A percentile compares a stretch with the other conserved stretches of the same genome.
Conservation (phyloP, 30 jellyfish, hydroid and myxozoan genomes). For the Aurelia sp. region DNA sequence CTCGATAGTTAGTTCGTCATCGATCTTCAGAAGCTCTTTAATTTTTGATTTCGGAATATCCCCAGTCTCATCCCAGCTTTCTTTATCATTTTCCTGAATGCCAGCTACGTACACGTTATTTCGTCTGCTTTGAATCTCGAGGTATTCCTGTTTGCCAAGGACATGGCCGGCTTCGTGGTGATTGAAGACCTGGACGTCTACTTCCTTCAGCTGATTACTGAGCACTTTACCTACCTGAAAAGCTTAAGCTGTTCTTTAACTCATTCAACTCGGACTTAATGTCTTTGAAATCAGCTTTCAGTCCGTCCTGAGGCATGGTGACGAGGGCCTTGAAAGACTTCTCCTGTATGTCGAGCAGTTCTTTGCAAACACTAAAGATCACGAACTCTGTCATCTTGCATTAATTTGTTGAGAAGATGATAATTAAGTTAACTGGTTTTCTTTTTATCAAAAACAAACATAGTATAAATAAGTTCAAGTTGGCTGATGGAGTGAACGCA, state of each 20-base stretch:
- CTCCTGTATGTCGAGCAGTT: too few relatives aligned
- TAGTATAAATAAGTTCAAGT: too few relatives aligned
- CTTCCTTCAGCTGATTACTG: constrained; percentile 6
- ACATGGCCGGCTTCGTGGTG: constrained; percentile 9
- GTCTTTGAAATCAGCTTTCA: constrained; percentile 1
- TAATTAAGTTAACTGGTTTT: constrained; percentile 3
- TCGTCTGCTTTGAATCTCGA: too few relatives aligned
- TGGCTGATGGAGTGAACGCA: too few relatives aligned
- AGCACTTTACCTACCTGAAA: constrained; percentile 6
- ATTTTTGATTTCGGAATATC: constrained; percentile 13
- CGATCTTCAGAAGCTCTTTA: constrained; percentile 17
- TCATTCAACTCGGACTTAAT: constrained; percentile 1
- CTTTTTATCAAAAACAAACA: background rate
- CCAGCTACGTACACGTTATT: too few relatives aligned
- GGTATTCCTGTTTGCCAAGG: too few relatives aligned
- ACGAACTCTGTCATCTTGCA: too few relatives aligned
- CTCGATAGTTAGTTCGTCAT: background rate
- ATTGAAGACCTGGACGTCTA: constrained; percentile 6
- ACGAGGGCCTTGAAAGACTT: too few relatives aligned
- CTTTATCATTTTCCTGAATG: too few relatives aligned
- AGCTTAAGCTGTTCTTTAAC: background rate
- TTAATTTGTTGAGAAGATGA: background rate
- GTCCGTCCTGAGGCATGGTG: background rate
- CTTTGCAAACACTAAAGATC: too few relatives aligned
- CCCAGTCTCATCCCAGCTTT: too few relatives aligned